Percentiles rank a stretch among this genome's conserved stretches.
phyloP scores from a whole-genome alignment of 2,888 invertebrate species.

The Ellobium chinense region DNA sequence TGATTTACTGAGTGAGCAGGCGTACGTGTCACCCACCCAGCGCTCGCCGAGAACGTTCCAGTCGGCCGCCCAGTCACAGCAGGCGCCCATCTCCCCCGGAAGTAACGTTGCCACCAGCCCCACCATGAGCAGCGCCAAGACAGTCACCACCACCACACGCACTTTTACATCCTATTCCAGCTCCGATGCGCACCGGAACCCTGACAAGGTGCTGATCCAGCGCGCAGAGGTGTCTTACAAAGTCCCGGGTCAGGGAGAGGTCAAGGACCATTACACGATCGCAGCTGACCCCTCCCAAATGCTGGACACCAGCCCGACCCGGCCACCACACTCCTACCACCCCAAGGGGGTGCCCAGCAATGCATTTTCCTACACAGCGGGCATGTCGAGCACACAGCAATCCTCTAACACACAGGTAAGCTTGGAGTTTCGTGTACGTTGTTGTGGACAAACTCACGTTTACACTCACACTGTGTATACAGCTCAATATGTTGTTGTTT shows the following conservation, averaged over 20 bases:
- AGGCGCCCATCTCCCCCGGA: constrained; percentile 30
- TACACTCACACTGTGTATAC: too few species aligned
- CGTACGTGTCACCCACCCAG: constrained; percentile 56
- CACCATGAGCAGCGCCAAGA: constrained; percentile 53
- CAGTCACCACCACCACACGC: constrained; percentile 58
- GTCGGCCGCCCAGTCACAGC: constrained; percentile 39
- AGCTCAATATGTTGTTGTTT: too few species aligned
- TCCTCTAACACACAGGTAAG: constrained; percentile 12
- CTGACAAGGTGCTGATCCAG: constrained; percentile 66
- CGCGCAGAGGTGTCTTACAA: constrained; percentile 70
- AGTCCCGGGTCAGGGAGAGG: constrained; percentile 63
- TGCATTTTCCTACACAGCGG: constrained; percentile 72
- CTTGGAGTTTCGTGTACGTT: background rate
- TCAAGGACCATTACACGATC: constrained; percentile 66
- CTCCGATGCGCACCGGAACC: constrained; percentile 63
- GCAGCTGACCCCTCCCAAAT: constrained; percentile 59
- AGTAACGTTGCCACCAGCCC: constrained; percentile 52
- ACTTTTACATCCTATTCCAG: constrained; percentile 60
- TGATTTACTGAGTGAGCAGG: constrained; percentile 75
- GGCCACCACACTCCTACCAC: constrained; percentile 1
- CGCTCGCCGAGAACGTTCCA: constrained; percentile 50
- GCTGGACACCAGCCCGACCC: constrained; percentile 46
- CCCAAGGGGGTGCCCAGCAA: constrained; percentile 56
- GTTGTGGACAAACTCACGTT: too few species aligned
- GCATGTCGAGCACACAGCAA: constrained; percentile 52